These are phyloP conservation scores for Andrena bucephala DNA, from an alignment of 2,888 invertebrate genomes.

Conservation along the genomic window DNA sequence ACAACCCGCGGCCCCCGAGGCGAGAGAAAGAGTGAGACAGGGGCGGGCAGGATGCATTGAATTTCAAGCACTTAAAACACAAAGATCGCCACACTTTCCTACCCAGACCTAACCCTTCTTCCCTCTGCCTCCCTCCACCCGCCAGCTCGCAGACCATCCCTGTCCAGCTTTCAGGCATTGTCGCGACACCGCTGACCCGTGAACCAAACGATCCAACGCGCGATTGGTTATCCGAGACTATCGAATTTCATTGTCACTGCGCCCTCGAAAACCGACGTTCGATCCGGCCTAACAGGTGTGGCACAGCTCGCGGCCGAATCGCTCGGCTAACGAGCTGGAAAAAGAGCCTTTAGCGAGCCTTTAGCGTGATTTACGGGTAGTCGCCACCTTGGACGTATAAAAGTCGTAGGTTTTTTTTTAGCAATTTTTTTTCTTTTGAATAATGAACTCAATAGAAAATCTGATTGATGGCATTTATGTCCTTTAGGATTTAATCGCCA, in stretches of 20 bases:
- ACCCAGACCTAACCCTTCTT: slow-evolving; percentile 13
- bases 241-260: slow-evolving; percentile 73
- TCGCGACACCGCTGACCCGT: slow-evolving; percentile 72
- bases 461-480: no score
- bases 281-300: slow-evolving; percentile 66
- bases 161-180: slow-evolving; percentile 73
- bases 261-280: slow-evolving; percentile 59
- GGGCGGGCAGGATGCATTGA: slow-evolving; percentile 76
- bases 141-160: slow-evolving; percentile 33
- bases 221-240: slow-evolving; percentile 61
- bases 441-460: no score
- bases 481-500: no score
- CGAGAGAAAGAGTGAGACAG: slow-evolving; percentile 47
- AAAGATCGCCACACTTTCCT: slow-evolving; percentile 58
- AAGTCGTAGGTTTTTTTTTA: no score
- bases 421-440: no score
- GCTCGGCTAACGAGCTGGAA: slow-evolving; percentile 50
- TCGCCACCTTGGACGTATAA: background rate
- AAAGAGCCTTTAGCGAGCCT: slow-evolving; percentile 6
- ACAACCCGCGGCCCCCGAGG: slow-evolving; percentile 25
- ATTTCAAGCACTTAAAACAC: slow-evolving; percentile 71
- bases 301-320: slow-evolving; percentile 48
- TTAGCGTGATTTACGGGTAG: background rate
- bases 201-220: slow-evolving; percentile 63
- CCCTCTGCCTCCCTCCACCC: slow-evolving; percentile 13